Conservation (phyloP, 2,797 vertebrate genomes). For the Manis javanica region DNA sequence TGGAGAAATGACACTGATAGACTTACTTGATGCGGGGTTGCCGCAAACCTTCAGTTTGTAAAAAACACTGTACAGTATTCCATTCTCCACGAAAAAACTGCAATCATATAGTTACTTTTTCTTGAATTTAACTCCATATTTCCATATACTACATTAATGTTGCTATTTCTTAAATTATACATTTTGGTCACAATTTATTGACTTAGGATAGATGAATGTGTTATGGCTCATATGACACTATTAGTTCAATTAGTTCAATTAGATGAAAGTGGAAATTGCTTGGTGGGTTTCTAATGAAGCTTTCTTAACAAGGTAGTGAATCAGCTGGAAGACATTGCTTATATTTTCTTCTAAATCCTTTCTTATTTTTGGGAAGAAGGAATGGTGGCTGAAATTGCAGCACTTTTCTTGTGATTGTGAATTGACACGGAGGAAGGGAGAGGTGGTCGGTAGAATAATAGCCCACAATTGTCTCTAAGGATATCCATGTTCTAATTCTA, state of each 20-base stretch:
- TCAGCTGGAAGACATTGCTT: neutral
- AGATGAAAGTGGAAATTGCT: neutral
- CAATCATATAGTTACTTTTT: neutral
- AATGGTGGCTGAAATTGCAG: neutral
- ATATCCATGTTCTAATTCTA: neutral
- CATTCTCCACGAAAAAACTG: neutral
- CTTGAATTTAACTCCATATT: neutral
- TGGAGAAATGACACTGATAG: too few species aligned
- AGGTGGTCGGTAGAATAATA: neutral
- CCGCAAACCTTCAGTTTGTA: too few species aligned
- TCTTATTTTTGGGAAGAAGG: neutral
- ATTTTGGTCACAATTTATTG: neutral
- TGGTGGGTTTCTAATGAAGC: neutral
- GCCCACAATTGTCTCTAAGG: neutral
- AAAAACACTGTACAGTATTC: neutral
- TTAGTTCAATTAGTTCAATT: neutral
- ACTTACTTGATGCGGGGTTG: too few species aligned
- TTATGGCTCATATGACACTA: neutral
- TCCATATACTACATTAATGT: neutral
- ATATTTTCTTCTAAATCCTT: neutral
- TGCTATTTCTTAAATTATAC: neutral
- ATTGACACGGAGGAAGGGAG: neutral
- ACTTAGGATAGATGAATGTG: neutral
- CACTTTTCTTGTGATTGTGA: neutral
- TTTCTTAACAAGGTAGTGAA: neutral